Evolutionary conservation across 2,888 invertebrate genomes (phyloP).

Genomic region (Monoplex corrugatus): DNA sequence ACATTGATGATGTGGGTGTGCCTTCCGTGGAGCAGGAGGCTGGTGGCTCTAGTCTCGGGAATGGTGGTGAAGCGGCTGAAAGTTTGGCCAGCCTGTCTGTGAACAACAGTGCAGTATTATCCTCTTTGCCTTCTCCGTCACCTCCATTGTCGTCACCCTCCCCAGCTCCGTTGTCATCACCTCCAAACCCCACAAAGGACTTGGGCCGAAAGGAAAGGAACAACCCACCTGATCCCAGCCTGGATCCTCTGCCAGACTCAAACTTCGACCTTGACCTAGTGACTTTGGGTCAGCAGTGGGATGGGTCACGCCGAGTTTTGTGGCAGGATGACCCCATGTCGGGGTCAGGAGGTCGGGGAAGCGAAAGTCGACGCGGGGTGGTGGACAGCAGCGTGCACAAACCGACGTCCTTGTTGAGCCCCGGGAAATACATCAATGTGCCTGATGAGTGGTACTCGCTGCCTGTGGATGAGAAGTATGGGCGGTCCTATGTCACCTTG

Average conservation of each 20-base stretch:
- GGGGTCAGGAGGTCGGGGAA: constrained; percentile 41
- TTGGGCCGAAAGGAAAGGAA: background rate
- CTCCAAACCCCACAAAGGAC: background rate
- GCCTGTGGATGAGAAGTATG: constrained; percentile 75
- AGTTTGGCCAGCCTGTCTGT: background rate
- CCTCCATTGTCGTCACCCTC: background rate
- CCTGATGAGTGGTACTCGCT: constrained; percentile 76
- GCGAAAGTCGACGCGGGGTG: constrained; percentile 58
- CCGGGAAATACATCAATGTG: constrained; percentile 71
- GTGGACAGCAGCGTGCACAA: constrained; percentile 40
- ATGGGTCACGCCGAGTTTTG: constrained; percentile 62
- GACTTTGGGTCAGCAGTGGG: constrained; percentile 48
- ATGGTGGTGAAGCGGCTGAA: background rate
- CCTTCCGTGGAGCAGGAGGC: background rate
- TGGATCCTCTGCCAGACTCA: constrained; percentile 12
- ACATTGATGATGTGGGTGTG: constrained; percentile 20
- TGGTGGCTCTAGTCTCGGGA: background rate
- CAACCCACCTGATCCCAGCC: background rate
- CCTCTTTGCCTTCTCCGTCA: background rate
- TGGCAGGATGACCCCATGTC: constrained; percentile 69
- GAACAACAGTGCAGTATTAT: background rate
- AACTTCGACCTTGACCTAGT: constrained; percentile 47
- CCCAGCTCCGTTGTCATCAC: background rate
- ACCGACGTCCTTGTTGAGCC: constrained; percentile 64
- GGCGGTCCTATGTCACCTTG: constrained; percentile 72